Conservation (phyloP, 2,113 vertebrate genomes). For the Centropus bengalensis region DNA sequence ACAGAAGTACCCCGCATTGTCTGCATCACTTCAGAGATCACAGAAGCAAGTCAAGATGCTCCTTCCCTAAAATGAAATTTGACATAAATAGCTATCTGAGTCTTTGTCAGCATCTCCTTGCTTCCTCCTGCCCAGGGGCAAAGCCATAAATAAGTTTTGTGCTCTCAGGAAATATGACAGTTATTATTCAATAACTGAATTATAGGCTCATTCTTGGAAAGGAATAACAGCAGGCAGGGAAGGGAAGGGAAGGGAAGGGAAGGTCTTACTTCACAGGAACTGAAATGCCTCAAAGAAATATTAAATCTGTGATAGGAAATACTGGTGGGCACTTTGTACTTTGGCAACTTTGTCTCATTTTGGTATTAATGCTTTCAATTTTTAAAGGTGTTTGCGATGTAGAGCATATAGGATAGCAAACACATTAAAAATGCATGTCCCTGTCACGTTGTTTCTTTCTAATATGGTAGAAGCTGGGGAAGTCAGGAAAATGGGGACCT, state of each 20-base stretch:
- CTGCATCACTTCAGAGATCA: neutral
- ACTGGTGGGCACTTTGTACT: neutral
- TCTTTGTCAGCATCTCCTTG: neutral
- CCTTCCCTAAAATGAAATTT: neutral
- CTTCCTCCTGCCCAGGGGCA: neutral
- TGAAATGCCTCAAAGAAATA: neutral
- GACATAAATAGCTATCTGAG: neutral
- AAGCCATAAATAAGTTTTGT: neutral
- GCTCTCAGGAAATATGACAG: neutral
- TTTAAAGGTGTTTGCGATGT: neutral
- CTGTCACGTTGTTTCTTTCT: neutral
- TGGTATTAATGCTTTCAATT: neutral
- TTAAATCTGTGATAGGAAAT: neutral
- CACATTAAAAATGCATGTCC: neutral
- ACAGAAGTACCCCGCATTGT: rapidly evolving
- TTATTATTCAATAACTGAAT: constrained; percentile 36
- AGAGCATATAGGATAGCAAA: neutral
- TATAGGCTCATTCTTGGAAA: neutral
- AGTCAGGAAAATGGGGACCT: neutral
- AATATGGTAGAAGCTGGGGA: neutral
- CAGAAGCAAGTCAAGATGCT: neutral
- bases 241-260: neutral
- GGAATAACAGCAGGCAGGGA: neutral
- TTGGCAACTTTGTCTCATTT: neutral
- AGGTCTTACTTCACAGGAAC: neutral